These are phyloP conservation scores for Anagrus nilaparvatae DNA, from an alignment of 1,140 invertebrate genomes.

Conservation along the genomic window DNA sequence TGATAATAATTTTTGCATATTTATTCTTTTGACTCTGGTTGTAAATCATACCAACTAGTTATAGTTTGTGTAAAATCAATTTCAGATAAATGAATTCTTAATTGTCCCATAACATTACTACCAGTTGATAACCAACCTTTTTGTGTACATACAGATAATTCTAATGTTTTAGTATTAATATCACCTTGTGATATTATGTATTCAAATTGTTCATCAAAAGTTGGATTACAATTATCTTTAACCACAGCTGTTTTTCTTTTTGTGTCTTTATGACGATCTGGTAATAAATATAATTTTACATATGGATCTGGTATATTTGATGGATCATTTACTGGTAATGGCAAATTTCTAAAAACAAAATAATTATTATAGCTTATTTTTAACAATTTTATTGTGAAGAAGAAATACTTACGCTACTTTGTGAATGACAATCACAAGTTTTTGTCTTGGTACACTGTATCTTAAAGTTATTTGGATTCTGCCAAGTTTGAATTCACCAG, in stretches of 20 bases:
- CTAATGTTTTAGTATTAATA: conserved; percentile 57
- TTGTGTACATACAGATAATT: conserved; percentile 73
- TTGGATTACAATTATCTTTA: conserved; percentile 82
- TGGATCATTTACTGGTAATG: conserved; percentile 62
- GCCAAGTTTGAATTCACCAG: conserved; percentile 60
- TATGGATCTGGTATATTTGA: conserved; percentile 88
- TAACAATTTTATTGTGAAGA: neutral
- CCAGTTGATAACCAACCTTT: conserved; percentile 66
- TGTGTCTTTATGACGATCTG: conserved; percentile 73
- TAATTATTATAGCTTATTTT: neutral
- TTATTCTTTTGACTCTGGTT: conserved; percentile 46
- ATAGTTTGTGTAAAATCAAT: conserved; percentile 53
- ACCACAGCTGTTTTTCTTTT: conserved; percentile 85
- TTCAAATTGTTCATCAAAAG: conserved; percentile 84
- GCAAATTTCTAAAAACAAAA: conserved; percentile 60
- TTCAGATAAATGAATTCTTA: conserved; percentile 53
- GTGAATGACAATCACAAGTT: conserved; percentile 72
- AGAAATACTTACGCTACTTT: conserved; percentile 67
- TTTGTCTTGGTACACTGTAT: conserved; percentile 72
- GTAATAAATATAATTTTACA: conserved; percentile 84
- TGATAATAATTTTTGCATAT: too few relatives aligned
- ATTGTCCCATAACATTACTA: conserved; percentile 70
- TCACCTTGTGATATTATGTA: conserved; percentile 69
- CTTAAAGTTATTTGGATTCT: conserved; percentile 77
- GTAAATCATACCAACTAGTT: conserved; percentile 60